Evolutionary conservation across 2,888 invertebrate species (phyloP).

Genomic region (Lucinisca nassula): DNA sequence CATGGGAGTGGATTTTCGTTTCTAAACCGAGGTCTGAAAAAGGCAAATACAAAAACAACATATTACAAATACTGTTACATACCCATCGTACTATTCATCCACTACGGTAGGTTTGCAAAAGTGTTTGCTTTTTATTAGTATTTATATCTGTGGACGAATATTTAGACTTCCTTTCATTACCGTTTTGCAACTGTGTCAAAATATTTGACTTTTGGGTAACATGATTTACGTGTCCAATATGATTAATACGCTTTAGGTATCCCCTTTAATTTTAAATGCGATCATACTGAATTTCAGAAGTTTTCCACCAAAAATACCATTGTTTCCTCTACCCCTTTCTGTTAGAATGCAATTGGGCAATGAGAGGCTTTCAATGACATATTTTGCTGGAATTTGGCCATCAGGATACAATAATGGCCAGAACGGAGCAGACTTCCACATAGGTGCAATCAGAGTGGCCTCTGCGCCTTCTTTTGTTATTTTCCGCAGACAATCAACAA

Average conservation of each 20-base stretch:
- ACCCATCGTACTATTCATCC: no score
- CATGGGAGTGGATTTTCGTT: background rate
- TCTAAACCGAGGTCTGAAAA: slow-evolving; percentile 20
- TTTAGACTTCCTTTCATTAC: no score
- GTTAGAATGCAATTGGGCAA: slow-evolving; percentile 13
- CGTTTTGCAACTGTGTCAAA: no score
- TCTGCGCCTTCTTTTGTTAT: slow-evolving; percentile 2
- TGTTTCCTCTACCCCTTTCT: slow-evolving; percentile 26
- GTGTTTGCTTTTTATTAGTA: no score
- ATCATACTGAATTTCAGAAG: slow-evolving; percentile 28
- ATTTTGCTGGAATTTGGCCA: background rate
- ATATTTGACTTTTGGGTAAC: no score
- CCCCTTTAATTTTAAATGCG: slow-evolving; percentile 24
- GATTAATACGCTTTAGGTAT: no score
- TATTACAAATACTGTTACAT: background rate
- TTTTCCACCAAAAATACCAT: slow-evolving; percentile 37
- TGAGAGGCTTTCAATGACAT: background rate
- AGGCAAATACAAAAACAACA: background rate
- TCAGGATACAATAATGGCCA: slow-evolving; percentile 40
- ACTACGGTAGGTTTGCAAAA: no score
- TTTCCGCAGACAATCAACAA: no score
- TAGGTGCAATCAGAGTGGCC: slow-evolving; percentile 25
- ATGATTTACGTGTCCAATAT: no score
- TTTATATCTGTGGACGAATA: no score
- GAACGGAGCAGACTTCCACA: slow-evolving; percentile 37